phyloP scores from a whole-genome alignment of 2,797 vertebrate species.

The Pipistrellus nathusii region DNA sequence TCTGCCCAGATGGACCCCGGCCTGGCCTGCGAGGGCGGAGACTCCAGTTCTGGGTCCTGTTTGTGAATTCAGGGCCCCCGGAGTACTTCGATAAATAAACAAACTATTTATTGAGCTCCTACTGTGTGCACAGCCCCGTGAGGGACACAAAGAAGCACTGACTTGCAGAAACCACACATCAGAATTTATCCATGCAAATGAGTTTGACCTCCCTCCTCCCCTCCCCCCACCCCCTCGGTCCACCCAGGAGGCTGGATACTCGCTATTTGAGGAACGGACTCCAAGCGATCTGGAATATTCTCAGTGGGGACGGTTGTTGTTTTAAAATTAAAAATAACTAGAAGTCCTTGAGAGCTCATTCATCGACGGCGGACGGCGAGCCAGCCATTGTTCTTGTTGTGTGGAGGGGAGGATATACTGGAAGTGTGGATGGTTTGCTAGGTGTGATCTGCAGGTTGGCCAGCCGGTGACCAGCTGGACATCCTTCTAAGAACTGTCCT shows the following conservation, averaged over 20 bases:
- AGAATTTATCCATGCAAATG: slow-evolving; percentile 72
- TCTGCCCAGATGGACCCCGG: slow-evolving; percentile 59
- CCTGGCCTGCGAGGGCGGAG: slow-evolving; percentile 58
- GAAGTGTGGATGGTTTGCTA: neutral
- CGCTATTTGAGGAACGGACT: neutral
- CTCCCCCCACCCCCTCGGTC: neutral
- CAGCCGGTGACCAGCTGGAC: neutral
- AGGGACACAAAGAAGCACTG: slow-evolving; percentile 75
- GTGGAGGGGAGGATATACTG: neutral
- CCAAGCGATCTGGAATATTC: neutral
- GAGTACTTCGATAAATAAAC: slow-evolving; percentile 75
- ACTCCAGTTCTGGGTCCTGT: slow-evolving; percentile 67
- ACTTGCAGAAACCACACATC: slow-evolving; percentile 72
- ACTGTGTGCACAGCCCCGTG: slow-evolving; percentile 75
- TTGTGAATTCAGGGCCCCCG: slow-evolving; percentile 64
- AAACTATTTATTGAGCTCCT: slow-evolving; percentile 81
- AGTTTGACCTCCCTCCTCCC: neutral
- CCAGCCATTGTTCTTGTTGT: neutral
- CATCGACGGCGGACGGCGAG: neutral
- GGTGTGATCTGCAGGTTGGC: neutral
- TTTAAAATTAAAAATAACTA: slow-evolving; percentile 46
- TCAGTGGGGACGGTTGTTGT: neutral
- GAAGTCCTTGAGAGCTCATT: neutral
- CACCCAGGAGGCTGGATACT: neutral
- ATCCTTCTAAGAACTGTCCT: neutral